Conservation (phyloP, 2,113 vertebrate genomes). For the Clarias magur region DNA sequence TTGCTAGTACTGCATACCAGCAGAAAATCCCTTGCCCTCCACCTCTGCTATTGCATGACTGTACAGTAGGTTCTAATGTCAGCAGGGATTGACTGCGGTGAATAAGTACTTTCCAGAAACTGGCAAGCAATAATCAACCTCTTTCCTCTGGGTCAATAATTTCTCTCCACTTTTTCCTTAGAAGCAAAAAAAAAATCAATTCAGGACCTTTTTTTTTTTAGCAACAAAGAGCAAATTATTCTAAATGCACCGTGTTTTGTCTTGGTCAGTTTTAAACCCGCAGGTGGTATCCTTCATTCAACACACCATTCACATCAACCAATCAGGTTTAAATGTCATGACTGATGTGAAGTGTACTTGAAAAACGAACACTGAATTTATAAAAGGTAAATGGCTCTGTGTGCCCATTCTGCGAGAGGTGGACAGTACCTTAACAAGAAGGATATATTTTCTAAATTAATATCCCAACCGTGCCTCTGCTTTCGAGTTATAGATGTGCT, state of each 20-base stretch:
- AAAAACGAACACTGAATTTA: background rate
- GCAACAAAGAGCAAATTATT: background rate
- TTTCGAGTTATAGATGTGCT: background rate
- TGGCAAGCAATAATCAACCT: slow-evolving; percentile 13
- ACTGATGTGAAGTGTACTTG: background rate
- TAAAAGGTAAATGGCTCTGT: background rate
- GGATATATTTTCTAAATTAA: background rate
- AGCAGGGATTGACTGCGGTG: background rate
- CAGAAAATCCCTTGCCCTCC: background rate
- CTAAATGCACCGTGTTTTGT: slow-evolving; percentile 3
- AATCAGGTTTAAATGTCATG: background rate
- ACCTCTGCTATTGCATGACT: background rate
- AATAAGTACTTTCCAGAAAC: slow-evolving; percentile 1
- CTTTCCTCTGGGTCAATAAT: background rate
- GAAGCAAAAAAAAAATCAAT: slow-evolving; percentile 3
- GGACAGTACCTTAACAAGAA: background rate
- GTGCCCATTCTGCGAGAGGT: background rate
- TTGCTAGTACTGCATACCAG: background rate
- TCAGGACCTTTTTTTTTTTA: background rate
- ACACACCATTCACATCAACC: background rate
- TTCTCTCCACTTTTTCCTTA: background rate
- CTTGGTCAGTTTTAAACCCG: background rate
- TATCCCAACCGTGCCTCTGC: background rate
- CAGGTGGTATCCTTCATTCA: background rate
- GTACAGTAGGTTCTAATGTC: background rate